Evolutionary conservation across 2,113 vertebrate species (phyloP).

Genomic region (Litocranius walleri): DNA sequence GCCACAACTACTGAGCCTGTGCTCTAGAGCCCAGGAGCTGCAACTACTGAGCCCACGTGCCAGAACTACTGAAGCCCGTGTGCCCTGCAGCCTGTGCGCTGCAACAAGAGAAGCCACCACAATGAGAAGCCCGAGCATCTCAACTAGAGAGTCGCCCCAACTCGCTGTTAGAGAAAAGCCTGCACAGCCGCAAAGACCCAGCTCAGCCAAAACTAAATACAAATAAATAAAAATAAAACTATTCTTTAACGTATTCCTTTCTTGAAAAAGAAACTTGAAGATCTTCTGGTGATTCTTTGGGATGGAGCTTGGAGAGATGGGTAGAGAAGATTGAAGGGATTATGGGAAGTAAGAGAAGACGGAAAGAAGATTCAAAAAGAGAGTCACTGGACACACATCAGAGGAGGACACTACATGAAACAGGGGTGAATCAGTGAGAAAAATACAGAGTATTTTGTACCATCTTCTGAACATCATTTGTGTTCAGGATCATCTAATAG

Average conservation of each 20-base stretch:
- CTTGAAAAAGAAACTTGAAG: background rate
- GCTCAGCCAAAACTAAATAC: background rate
- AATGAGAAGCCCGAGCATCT: background rate
- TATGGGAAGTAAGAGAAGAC: background rate
- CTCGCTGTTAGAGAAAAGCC: background rate
- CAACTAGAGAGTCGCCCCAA: background rate
- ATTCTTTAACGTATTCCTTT: background rate
- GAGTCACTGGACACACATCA: background rate
- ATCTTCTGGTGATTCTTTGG: background rate
- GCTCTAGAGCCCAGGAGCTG: background rate
- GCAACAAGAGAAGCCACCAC: background rate
- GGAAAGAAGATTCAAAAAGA: background rate
- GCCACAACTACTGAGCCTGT: background rate
- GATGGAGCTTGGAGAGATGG: background rate
- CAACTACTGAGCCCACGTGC: background rate
- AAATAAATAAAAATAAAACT: background rate
- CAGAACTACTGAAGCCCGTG: background rate
- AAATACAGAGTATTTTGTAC: background rate
- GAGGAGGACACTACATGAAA: background rate
- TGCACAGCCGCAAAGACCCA: background rate
- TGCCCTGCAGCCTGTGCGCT: background rate
- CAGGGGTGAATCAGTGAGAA: background rate
- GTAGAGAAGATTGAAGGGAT: background rate
- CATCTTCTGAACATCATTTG: background rate
- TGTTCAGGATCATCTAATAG: background rate